Conservation (phyloP, 1,140 invertebrate genomes). For the Bombyx mandarina region DNA sequence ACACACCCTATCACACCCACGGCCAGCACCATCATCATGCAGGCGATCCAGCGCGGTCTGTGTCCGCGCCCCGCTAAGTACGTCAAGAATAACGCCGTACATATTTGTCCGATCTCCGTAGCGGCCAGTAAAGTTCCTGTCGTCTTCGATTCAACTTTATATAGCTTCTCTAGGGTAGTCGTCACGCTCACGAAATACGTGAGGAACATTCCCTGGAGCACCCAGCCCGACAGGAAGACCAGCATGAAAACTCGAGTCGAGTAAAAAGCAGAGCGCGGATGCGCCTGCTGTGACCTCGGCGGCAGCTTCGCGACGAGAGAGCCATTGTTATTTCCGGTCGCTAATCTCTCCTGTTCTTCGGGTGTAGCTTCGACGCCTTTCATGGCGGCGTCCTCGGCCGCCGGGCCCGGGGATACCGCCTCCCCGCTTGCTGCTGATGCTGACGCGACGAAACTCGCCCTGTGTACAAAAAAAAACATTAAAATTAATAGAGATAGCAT, state of each 20-base stretch:
- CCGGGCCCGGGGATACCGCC: slow-evolving; percentile 43
- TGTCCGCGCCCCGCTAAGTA: slow-evolving; percentile 95
- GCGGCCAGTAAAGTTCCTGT: slow-evolving; percentile 94
- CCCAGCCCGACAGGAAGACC: slow-evolving; percentile 90
- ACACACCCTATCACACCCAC: slow-evolving; percentile 90
- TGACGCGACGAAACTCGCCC: slow-evolving; percentile 42
- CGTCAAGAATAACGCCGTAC: slow-evolving; percentile 88
- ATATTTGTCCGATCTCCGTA: slow-evolving; percentile 95
- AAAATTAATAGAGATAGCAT: neutral
- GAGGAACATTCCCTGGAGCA: slow-evolving; percentile 94
- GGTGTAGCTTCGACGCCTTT: slow-evolving; percentile 62
- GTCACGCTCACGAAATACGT: slow-evolving; percentile 97
- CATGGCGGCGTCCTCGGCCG: slow-evolving; percentile 51
- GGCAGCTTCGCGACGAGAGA: slow-evolving; percentile 57
- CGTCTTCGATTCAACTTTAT: slow-evolving; percentile 94
- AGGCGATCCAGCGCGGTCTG: slow-evolving; percentile 96
- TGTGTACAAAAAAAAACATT: slow-evolving; percentile 39
- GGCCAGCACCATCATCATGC: slow-evolving; percentile 92
- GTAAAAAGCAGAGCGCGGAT: slow-evolving; percentile 74
- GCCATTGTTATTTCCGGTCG: slow-evolving; percentile 64
- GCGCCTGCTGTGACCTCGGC: slow-evolving; percentile 16
- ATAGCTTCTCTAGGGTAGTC: slow-evolving; percentile 97
- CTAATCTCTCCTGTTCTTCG: slow-evolving; percentile 61
- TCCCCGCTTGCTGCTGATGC: slow-evolving; percentile 42
- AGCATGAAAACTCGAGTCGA: slow-evolving; percentile 92